Base-by-base conservation (phyloP, 1,140 invertebrate genomes). In the Portunus trituberculatus region DNA sequence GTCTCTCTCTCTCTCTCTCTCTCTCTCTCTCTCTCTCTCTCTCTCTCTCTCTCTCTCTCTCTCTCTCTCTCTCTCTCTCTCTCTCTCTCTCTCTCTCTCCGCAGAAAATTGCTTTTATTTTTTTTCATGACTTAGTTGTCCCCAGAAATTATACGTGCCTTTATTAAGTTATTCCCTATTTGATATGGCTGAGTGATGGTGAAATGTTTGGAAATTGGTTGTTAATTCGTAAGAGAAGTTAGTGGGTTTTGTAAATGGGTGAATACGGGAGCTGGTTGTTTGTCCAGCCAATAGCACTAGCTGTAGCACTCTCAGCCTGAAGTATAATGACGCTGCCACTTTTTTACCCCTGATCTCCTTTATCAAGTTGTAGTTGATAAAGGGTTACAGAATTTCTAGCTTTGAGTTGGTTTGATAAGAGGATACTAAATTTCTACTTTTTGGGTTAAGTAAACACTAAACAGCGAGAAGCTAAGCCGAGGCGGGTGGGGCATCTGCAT, bases 61-160 rank as follows among this genome's bases (percentile, higher is more conserved):
- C 83, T 84, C 83, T 84, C 83, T 84, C 83, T 84, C 83, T 84
- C 83, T 84, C 83, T 84, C 83, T 84, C 83, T 84, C 83, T 84
- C 83, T 84, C 83, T 84, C 83, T 28, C 83, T 84, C 83, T 84
- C 83, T 84, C 83, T 84, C 83, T 84, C 83, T 84, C 83, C 20
- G 48, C 6, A 7, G 6, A 7, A 7, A 52, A 7, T 52, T 52
- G 48, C 48, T 7, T 86, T 39, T 39, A 39, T 39, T 39, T 39
- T 39, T 39, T 39, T 39, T 39, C 6, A 39, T 39, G 1, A 39
- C 6, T 39, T 39, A 39, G 39, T 39, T 39, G 39, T 39, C 39
- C 39, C 39, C 39, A 39, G 6, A 39, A 59, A 59, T 4, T 4
- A 4, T 59, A 20, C 12, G 52, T 59, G 52, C 52, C 10, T 59